phyloP scores from a whole-genome alignment of 2,113 vertebrate species.

The Cryptotis parvus region DNA sequence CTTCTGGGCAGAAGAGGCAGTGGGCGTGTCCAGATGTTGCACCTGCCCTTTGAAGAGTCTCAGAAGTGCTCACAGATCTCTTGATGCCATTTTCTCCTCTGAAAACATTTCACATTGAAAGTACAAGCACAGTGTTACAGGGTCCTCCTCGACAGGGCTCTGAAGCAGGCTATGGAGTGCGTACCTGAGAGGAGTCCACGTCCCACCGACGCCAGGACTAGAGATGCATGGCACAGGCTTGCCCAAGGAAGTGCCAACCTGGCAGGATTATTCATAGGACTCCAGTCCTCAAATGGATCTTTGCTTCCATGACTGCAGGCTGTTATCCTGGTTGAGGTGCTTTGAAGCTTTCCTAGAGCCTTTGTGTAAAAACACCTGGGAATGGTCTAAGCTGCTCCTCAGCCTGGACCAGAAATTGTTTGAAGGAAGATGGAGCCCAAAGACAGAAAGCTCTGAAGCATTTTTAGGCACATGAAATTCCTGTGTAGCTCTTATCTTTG shows the following conservation, averaged over 20 bases:
- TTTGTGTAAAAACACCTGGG: constrained; percentile 14
- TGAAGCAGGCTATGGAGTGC: too few species aligned
- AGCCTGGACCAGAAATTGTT: neutral
- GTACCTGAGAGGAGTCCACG: too few species aligned
- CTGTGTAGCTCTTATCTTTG: neutral
- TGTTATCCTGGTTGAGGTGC: neutral
- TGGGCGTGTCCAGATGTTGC: constrained; percentile 7
- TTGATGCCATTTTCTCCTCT: neutral
- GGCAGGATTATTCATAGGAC: constrained; percentile 41
- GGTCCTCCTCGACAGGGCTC: too few species aligned
- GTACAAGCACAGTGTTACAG: too few species aligned
- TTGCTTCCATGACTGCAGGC: neutral
- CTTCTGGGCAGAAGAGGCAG: neutral
- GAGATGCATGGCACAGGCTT: too few species aligned
- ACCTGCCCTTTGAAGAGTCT: neutral
- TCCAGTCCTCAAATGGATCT: neutral
- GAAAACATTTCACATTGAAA: too few species aligned
- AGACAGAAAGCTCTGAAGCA: neutral
- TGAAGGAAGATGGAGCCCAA: constrained; percentile 19
- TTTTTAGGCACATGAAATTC: constrained; percentile 1
- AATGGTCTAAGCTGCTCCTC: constrained; percentile 39
- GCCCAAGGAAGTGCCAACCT: constrained; percentile 33
- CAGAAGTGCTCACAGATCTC: neutral
- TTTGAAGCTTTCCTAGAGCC: constrained; percentile 18
- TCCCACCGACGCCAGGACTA: too few species aligned